Percentiles rank a stretch among this genome's conserved stretches.
Conservation (phyloP, 92 coral and sea anemone species). For the Actinernus sp. region DNA sequence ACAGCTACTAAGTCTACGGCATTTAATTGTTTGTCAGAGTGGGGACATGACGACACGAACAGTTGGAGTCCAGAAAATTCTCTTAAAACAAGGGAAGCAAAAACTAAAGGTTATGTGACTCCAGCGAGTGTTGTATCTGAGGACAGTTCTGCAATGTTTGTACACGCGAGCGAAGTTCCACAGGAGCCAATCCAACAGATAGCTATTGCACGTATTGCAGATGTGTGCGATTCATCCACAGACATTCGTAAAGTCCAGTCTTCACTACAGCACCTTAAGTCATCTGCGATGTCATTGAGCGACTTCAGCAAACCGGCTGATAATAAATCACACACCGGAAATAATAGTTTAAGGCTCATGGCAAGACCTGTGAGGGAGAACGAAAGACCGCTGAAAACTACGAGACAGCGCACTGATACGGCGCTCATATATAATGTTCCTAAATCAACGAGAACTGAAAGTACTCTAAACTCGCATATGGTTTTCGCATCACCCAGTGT, state of each 20-base stretch:
- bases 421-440: too few species aligned
- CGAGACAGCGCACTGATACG: too few species aligned
- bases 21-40: too few species aligned
- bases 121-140: too few species aligned
- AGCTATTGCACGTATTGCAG: background rate
- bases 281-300: conserved; percentile 16
- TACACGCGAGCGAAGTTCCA: background rate
- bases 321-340: background rate
- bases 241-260: conserved; percentile 3
- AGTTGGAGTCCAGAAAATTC: conserved; percentile 1
- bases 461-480: too few species aligned
- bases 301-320: background rate
- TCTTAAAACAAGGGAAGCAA: conserved; percentile 2
- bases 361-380: background rate
- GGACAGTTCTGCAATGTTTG: background rate
- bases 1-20: conserved; percentile 40
- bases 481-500: too few species aligned
- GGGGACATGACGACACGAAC: too few species aligned
- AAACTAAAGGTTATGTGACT: conserved; percentile 17
- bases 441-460: too few species aligned
- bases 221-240: background rate
- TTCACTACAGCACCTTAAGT: conserved; percentile 5
- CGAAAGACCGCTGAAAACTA: background rate
- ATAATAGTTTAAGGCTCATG: background rate
- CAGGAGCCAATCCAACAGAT: background rate